Evolutionary conservation across 1,140 invertebrate genomes (phyloP).

Genomic region (Aphidius gifuensis): DNA sequence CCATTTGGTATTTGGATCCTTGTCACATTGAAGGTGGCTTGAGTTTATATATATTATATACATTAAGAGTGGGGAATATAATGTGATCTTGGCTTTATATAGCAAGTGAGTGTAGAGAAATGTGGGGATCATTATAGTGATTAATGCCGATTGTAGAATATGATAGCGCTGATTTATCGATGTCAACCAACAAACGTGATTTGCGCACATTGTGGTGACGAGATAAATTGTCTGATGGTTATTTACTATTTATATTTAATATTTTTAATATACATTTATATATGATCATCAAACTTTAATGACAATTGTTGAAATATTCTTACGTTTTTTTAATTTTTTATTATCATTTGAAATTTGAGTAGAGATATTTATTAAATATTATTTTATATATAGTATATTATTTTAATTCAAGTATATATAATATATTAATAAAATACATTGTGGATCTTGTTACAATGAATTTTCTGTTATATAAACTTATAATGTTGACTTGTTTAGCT

Average conservation of each 20-base stretch:
- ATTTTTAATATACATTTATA: neutral
- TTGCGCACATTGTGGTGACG: slow-evolving; percentile 32
- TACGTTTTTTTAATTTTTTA: too few species aligned
- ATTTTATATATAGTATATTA: too few species aligned
- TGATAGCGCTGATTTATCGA: slow-evolving; percentile 54
- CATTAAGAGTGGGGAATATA: neutral
- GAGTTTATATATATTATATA: slow-evolving; percentile 1
- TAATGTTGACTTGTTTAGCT: too few species aligned
- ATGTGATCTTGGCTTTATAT: neutral
- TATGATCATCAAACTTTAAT: too few species aligned
- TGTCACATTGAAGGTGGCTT: slow-evolving; percentile 11
- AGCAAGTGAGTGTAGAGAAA: neutral
- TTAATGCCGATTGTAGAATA: slow-evolving; percentile 51
- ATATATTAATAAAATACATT: too few species aligned
- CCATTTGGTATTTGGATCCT: slow-evolving; percentile 22
- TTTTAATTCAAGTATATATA: too few species aligned
- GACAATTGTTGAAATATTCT: too few species aligned
- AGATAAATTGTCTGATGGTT: slow-evolving; percentile 44
- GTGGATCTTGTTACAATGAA: too few species aligned
- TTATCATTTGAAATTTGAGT: too few species aligned
- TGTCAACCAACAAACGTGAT: slow-evolving; percentile 43
- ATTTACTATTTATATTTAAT: slow-evolving; percentile 21
- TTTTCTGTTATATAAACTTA: too few species aligned
- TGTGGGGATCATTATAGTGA: slow-evolving; percentile 43
- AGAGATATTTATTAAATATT: too few species aligned